Base-by-base conservation (phyloP, 2,113 vertebrate genomes). In the Lamprologus lemairii region DNA sequence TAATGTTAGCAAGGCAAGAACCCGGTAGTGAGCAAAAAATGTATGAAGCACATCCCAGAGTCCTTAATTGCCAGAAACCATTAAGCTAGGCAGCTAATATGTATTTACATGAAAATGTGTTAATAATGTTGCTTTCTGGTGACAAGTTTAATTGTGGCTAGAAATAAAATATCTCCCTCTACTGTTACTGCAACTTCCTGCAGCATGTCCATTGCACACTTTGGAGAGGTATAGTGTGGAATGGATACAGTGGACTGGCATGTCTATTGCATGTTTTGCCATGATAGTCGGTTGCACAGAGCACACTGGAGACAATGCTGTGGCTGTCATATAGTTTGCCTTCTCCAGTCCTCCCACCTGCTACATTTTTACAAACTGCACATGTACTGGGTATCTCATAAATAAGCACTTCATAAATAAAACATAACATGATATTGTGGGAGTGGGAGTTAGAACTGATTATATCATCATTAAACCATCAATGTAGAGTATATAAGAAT, bases 201-300 rank as follows among this genome's bases (percentile, higher is more conserved):
- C 31, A 65, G 2, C 4, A 7, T n/a, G 10, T 65, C 60, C 60
- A 37, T 37, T 65, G 33, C 10, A 65, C 33, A 37, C 33, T 37
- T 65, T 65, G 60, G 4, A 37, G 60, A 65, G 17, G 60, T n/a
- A 12, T 37, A 65, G 10, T 35, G 31, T n/a, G 58, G 31, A 63
- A 63, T 35, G 58, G 9, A 63, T 0, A 63, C 17, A 11, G 58
- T 35, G 60, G 33, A 37, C 33, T 65, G 60, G 60, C 31, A 65
- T 65, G 31, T 37, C 0, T 37, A 65, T 65, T 65, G 7, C 31
- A 65, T n/a, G 31, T 35, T 65, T 65, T 65, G 31, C 60, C 60
- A 35, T 65, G 9, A 12, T 65, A n/a, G 60, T 0, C 0, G 2
- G 17, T 5, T 31, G 16, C 16, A 49, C 26, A 73, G 37, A 73